Evolutionary conservation across 2,113 vertebrate genomes (phyloP).

Genomic region (Laterallus jamaicensis): DNA sequence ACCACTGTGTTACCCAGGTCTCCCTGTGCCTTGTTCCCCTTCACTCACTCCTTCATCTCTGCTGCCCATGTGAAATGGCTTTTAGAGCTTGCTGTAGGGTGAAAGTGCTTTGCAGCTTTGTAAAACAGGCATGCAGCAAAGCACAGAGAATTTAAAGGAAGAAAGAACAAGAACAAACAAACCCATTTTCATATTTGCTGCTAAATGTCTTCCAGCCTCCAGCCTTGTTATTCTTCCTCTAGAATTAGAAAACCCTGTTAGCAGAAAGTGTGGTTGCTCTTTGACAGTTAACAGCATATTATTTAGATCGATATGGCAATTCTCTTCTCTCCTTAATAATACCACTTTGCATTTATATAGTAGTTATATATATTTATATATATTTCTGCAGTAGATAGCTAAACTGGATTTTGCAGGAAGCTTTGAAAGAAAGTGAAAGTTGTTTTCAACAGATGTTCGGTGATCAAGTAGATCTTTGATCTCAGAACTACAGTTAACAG

Average conservation of each 20-base stretch:
- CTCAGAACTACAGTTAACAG: not conserved
- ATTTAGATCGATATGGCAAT: conserved; percentile 46
- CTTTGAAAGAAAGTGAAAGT: not conserved
- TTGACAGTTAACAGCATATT: conserved; percentile 24
- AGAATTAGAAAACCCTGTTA: conserved; percentile 36
- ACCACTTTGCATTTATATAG: conserved; percentile 10
- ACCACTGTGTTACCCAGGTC: not conserved
- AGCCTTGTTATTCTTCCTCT: conserved; percentile 31
- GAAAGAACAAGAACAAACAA: conserved; percentile 20
- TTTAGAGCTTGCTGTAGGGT: conserved; percentile 44
- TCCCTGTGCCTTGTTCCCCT: not conserved
- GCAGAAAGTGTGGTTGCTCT: conserved; percentile 9
- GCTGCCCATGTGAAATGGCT: conserved; percentile 33
- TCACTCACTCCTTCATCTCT: conserved; percentile 3
- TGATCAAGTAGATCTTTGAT: not conserved
- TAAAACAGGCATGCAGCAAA: conserved; percentile 1
- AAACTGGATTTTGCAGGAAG: not conserved
- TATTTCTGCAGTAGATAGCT: not conserved
- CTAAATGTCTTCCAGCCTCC: conserved; percentile 32
- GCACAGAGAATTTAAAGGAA: not conserved
- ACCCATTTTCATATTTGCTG: conserved; percentile 39
- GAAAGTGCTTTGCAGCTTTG: conserved; percentile 37
- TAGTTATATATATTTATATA: not conserved
- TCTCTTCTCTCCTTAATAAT: conserved; percentile 31
- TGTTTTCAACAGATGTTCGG: not conserved